Percentiles rank a stretch among this genome's conserved stretches.
Conservation (phyloP, 2,888 invertebrate species). For the Hecatera dysodea region DNA sequence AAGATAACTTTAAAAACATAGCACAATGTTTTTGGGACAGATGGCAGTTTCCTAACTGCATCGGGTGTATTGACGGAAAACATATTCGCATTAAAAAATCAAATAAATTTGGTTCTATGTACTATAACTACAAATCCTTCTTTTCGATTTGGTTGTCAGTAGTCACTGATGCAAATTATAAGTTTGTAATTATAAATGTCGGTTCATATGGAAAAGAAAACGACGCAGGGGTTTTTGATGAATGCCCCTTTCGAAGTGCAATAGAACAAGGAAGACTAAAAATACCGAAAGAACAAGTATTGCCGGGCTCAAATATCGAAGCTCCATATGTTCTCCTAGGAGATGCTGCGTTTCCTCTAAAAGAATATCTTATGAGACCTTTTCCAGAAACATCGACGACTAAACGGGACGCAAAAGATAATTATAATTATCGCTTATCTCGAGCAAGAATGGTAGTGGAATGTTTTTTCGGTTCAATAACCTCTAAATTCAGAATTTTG, state of each 20-base stretch:
- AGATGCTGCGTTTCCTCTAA: constrained; percentile 58
- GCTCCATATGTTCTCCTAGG: constrained; percentile 45
- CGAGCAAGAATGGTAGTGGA: constrained; percentile 57
- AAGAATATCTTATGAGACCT: constrained; percentile 48
- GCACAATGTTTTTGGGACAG: constrained; percentile 48
- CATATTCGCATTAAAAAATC: constrained; percentile 50
- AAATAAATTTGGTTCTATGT: constrained; percentile 41
- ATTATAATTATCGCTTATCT: constrained; percentile 60
- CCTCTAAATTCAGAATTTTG: constrained; percentile 59
- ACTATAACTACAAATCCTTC: constrained; percentile 49
- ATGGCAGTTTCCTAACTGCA: constrained; percentile 58
- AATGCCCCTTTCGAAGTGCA: constrained; percentile 47
- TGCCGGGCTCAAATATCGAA: constrained; percentile 48
- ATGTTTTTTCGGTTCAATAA: constrained; percentile 61
- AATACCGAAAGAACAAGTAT: constrained; percentile 55
- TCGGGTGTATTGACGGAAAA: constrained; percentile 56
- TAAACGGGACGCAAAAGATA: constrained; percentile 56
- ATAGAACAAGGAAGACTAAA: constrained; percentile 54
- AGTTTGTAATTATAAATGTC: constrained; percentile 56
- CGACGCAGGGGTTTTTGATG: constrained; percentile 54
- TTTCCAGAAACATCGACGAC: constrained; percentile 42
- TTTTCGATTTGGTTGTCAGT: constrained; percentile 51
- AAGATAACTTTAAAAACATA: constrained; percentile 53
- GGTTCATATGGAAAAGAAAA: constrained; percentile 59
- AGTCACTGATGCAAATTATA: constrained; percentile 51